Evolutionary conservation across 2,888 invertebrate species (phyloP), one percentile per base, ranked within the genome.

Genomic region (Capitulum mitella): DNA sequence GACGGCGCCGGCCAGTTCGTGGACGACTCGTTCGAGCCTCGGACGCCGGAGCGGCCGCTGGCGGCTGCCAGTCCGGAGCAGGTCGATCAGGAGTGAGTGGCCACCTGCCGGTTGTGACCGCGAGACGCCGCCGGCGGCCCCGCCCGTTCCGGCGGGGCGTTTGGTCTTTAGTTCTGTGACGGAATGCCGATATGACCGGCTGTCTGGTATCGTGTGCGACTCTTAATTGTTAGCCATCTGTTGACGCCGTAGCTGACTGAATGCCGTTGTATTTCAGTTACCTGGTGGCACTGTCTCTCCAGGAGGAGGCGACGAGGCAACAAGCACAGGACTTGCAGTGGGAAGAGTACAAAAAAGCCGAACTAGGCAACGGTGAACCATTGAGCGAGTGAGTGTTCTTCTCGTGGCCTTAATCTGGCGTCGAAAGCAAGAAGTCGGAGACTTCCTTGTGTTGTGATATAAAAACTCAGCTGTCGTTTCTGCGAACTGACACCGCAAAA

Each of bases 1-100:
- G 88, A 88, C 82, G 89, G 89, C 26, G 88, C 88, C 83, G 86
- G 87, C 14, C 84, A 86, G 81, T 89, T 89, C 83, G 87, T 88
- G 12, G 87, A 89, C 82, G 84, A 85, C n/a, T 83, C 84, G 78
- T 89, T 89, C 84, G 83, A 85, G 78, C 85, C 83, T 16, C 83
- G 84, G 19, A 83, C 84, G 19, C 84, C 84, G 0, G 84, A 84
- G 78, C 58, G 84, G n/a, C 58, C 84, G 29, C 84, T 84, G 0
- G 83, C 84, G 79, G 43, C 82, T 5, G 61, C 79, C 16, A 75
- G 78, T 37, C 48, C 78, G 1, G 22, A 70, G 46, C 75, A 75
- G 29, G 75, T 75, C 46, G 86, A 87, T 81, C 86, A 86, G 80
- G 88, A 88, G 87, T 87, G 83, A 84, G 85, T 84, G 54, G 51